Conservation (phyloP, 2,888 invertebrate genomes). For the Azorinus chamasolen region DNA sequence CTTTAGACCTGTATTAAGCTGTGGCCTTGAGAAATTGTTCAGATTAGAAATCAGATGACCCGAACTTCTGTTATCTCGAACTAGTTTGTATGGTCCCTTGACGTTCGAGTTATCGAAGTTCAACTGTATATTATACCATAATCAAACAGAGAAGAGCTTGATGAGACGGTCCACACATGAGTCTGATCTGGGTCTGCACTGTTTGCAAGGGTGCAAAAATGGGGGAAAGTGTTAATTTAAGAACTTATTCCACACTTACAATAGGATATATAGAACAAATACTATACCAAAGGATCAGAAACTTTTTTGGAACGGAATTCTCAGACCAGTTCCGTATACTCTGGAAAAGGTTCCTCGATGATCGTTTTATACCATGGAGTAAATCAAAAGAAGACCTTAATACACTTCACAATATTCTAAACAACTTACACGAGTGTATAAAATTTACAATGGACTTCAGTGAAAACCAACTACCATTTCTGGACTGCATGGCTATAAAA, state of each 20-base stretch:
- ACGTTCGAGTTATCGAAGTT: no score
- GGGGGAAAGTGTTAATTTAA: no score
- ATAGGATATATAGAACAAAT: constrained; percentile 4
- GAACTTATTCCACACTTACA: constrained; percentile 33
- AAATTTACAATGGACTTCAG: constrained; percentile 10
- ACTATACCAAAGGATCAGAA: background rate
- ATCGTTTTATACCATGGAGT: constrained; percentile 7
- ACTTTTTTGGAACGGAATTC: background rate
- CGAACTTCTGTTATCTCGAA: no score
- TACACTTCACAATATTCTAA: constrained; percentile 2
- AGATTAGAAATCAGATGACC: no score
- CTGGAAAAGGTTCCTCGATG: constrained; percentile 13
- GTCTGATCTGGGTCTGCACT: no score
- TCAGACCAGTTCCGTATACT: background rate
- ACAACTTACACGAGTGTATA: constrained; percentile 1
- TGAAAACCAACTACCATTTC: constrained; percentile 1
- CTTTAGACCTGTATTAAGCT: no score
- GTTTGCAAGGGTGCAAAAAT: no score
- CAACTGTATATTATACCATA: no score
- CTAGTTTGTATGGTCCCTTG: no score
- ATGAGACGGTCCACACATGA: no score
- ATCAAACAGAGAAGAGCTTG: no score
- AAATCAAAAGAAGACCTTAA: background rate
- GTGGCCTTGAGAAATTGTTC: no score
- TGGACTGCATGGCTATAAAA: background rate